Conservation (phyloP, 2,888 invertebrate species). For the Cryptops parisi region DNA sequence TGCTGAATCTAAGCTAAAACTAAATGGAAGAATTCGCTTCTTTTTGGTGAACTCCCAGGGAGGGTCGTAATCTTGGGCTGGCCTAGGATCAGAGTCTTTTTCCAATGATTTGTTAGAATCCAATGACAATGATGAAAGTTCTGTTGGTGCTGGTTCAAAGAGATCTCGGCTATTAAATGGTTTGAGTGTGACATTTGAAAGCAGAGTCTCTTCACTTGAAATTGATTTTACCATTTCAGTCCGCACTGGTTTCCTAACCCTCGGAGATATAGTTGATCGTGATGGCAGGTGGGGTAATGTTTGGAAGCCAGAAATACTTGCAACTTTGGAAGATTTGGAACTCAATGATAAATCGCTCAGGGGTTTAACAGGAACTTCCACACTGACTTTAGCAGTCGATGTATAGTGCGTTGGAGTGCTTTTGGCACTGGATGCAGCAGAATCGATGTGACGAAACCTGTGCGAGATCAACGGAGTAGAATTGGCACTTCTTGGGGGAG, state of each 20-base stretch:
- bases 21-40: conserved; percentile 5
- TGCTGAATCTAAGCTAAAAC: conserved; percentile 9
- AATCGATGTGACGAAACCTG: conserved; percentile 9
- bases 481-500: conserved; percentile 19
- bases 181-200: not conserved
- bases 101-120: not conserved
- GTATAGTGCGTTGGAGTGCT: conserved; percentile 17
- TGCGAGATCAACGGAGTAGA: conserved; percentile 16
- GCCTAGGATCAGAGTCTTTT: conserved; percentile 14
- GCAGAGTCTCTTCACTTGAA: not conserved
- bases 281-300: not conserved
- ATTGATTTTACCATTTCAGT: not conserved
- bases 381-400: conserved; percentile 8
- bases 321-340: not conserved
- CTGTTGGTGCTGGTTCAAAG: not conserved
- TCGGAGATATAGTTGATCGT: not conserved
- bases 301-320: not conserved
- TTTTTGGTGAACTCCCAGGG: conserved; percentile 18
- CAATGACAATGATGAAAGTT: not conserved
- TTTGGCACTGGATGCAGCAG: conserved; percentile 16
- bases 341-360: conserved; percentile 17
- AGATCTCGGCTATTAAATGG: not conserved
- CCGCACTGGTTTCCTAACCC: not conserved
- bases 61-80: conserved; percentile 19
- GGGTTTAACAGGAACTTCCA: conserved; percentile 16